phyloP scores from a whole-genome alignment of 2,888 invertebrate genomes.

The Papilio protenor region DNA sequence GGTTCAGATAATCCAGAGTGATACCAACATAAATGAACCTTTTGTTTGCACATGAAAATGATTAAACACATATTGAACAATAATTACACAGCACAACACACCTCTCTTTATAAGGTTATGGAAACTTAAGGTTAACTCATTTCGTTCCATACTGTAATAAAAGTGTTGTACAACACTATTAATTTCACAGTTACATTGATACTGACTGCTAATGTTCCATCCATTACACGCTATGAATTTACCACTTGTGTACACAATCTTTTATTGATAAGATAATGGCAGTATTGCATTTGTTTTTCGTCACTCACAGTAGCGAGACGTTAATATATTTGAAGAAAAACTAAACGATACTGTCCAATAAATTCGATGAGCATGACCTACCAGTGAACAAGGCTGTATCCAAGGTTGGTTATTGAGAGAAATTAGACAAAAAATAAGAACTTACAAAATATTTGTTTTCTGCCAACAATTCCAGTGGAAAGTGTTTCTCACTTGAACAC shows the following conservation, averaged over 20 bases:
- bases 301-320: constrained; percentile 44
- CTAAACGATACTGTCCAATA: constrained; percentile 46
- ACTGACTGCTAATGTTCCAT: constrained; percentile 72
- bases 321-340: constrained; percentile 38
- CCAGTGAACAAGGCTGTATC: constrained; percentile 56
- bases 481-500: background rate
- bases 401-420: constrained; percentile 54
- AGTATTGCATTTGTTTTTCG: constrained; percentile 50
- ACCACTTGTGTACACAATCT: constrained; percentile 82
- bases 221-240: constrained; percentile 72
- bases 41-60: constrained; percentile 45
- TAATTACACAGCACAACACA: constrained; percentile 48
- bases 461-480: constrained; percentile 21
- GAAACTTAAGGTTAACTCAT: constrained; percentile 78
- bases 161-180: constrained; percentile 37
- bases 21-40: constrained; percentile 29
- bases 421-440: constrained; percentile 50
- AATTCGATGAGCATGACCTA: constrained; percentile 45
- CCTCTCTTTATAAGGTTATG: constrained; percentile 82
- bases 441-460: constrained; percentile 55
- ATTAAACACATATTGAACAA: constrained; percentile 21
- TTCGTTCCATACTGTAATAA: constrained; percentile 67
- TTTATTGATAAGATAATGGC: constrained; percentile 75
- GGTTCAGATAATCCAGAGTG: constrained; percentile 1
- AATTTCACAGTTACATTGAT: constrained; percentile 61